These are phyloP conservation scores for Eucera pruinosa DNA, from an alignment of 2,888 invertebrate genomes.

Conservation along the genomic window DNA sequence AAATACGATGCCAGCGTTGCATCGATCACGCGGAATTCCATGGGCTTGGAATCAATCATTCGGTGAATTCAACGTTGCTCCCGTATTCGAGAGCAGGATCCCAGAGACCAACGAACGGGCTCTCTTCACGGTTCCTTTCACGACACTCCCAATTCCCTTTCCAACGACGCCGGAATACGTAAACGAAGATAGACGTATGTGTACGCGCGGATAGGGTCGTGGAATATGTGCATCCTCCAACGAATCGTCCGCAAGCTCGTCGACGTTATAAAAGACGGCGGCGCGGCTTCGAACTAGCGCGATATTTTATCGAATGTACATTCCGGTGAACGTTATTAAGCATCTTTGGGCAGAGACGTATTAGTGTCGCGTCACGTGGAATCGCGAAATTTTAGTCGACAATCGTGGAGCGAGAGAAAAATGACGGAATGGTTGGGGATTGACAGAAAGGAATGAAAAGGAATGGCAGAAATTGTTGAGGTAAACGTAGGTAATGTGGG, in stretches of 20 bases:
- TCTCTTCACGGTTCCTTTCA: conserved; percentile 68
- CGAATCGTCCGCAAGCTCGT: conserved; percentile 55
- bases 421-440: no score
- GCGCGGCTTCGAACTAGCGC: conserved; percentile 15
- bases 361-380: no score
- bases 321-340: conserved; percentile 40
- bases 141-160: conserved; percentile 58
- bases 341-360: conserved; percentile 26
- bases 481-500: no score
- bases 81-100: conserved; percentile 56
- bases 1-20: conserved; percentile 40
- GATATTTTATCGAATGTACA: conserved; percentile 52
- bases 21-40: conserved; percentile 55
- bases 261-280: conserved; percentile 11
- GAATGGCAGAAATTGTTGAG: no score
- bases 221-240: conserved; percentile 47
- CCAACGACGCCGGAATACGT: conserved; percentile 62
- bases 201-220: conserved; percentile 55
- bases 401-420: no score
- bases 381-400: no score
- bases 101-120: conserved; percentile 28
- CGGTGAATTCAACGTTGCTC: conserved; percentile 60
- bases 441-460: no score
- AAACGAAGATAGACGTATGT: conserved; percentile 67
- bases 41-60: conserved; percentile 62